A percentile compares a stretch with the other conserved stretches of the same genome.
Conservation (phyloP, 2,888 invertebrate species). For the Zeuzera pyrina region DNA sequence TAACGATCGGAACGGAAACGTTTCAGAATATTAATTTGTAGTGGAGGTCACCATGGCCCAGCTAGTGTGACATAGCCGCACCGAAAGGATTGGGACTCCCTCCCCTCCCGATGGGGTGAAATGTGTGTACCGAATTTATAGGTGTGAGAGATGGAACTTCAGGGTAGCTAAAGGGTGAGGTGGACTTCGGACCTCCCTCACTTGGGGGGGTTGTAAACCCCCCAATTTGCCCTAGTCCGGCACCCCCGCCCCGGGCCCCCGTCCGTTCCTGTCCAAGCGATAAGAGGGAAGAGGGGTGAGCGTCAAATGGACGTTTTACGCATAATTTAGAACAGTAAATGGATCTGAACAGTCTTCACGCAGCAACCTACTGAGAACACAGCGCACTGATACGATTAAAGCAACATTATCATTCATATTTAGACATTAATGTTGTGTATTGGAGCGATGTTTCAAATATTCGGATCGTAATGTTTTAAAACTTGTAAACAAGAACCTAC, state of each 20-base stretch:
- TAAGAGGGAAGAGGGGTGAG: conserved; percentile 71
- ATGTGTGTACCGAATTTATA: conserved; percentile 73
- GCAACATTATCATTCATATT: no score
- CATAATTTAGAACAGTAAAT: conserved; percentile 75
- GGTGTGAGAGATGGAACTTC: conserved; percentile 74
- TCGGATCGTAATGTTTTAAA: no score
- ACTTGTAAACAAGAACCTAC: no score
- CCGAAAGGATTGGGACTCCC: conserved; percentile 68
- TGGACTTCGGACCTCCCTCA: conserved; percentile 68
- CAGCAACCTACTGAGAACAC: conserved; percentile 32
- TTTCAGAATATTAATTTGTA: conserved; percentile 72
- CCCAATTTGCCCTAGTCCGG: conserved; percentile 71
- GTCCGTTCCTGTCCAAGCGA: conserved; percentile 68
- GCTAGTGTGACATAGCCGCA: conserved; percentile 67
- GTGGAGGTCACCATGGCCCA: conserved; percentile 63
- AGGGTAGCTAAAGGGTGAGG: conserved; percentile 72
- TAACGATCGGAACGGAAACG: conserved; percentile 66
- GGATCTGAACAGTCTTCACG: conserved; percentile 70
- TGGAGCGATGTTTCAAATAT: no score
- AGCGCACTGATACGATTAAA: background rate
- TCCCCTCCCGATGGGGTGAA: conserved; percentile 61
- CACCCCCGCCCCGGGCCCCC: conserved; percentile 66
- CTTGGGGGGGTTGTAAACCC: conserved; percentile 57
- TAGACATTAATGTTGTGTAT: no score
- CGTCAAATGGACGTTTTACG: conserved; percentile 75